Evolutionary conservation across 2,113 vertebrate genomes (phyloP).

Genomic region (Sterrhoptilus dennistouni): DNA sequence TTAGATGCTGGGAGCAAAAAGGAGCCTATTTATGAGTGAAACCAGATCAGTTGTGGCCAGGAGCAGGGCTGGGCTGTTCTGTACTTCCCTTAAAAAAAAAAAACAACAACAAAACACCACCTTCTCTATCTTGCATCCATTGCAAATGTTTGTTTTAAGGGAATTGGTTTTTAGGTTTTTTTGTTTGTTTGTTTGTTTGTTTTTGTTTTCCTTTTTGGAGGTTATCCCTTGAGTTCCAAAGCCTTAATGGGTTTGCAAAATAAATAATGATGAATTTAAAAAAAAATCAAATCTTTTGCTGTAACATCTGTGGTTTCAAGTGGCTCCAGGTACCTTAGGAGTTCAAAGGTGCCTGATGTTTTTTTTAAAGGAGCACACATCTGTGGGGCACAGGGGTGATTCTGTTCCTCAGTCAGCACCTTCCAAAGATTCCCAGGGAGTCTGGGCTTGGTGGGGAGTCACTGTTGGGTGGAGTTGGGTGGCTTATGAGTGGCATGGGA

Average conservation of each 20-base stretch:
- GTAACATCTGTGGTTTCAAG: not conserved
- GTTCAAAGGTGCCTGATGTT: not conserved
- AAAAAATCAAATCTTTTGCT: not conserved
- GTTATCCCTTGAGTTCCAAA: not conserved
- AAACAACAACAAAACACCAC: not conserved
- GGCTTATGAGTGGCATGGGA: not conserved
- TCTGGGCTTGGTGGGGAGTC: not conserved
- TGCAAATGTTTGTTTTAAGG: not conserved
- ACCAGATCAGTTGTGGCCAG: not conserved
- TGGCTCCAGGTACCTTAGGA: not conserved
- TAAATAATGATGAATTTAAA: not conserved
- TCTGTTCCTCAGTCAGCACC: not conserved
- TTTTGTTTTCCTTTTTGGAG: not conserved
- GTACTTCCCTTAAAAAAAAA: not conserved
- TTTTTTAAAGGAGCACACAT: rapidly evolving
- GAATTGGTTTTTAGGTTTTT: not conserved
- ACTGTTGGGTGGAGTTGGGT: not conserved
- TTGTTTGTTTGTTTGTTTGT: too few relatives aligned
- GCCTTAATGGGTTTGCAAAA: not conserved
- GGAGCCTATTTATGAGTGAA: not conserved
- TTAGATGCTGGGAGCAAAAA: not conserved
- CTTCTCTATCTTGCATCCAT: not conserved
- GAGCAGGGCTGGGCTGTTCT: not conserved
- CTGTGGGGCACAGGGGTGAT: not conserved
- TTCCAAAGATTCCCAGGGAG: not conserved